Evolutionary conservation across 37 sponge, comb jelly and placozoan genomes (phyloP), one percentile per base, ranked within the genome.

Genomic region (Halisarca cf. caerulea): DNA sequence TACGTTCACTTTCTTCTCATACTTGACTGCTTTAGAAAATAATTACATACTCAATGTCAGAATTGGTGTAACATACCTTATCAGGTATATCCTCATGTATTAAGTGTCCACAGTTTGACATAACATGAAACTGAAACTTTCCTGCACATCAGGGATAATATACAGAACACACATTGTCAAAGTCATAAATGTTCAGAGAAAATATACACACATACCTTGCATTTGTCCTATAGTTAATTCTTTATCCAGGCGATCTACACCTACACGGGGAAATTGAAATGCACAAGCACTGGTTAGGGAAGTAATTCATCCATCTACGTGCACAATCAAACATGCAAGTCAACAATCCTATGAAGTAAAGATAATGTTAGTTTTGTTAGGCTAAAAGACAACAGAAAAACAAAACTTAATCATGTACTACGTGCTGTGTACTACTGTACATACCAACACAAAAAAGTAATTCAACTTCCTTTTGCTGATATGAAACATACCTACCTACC

Each of bases 81-180:
- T 92, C 91, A 33, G 97, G 97, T 9, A 66, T 59, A 79, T 97
- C 97, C 66, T 97, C 97, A 83, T 97, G 97, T 11, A 97, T 91
- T 24, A 72, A 15, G 62, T 97, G 97, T 2, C 97, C 97, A 94
- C 91, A 92, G 23, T 88, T 87, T 80, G 90, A 80, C 33, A 95
- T 25, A 20, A 95, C 95, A 34, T 87, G 78, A 75, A 91, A 66
- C 72, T 94, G 92, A 58, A 90, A 90, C 80, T 88, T 93, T 2
- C 97, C 97, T 89, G 58, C 36, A 42, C 39, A 59, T 20, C 69
- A 8, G 45, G 2, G 54, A 32, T 6, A 9, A 5, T 7, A 20
- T 32, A 66, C 33, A 72, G n/a, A 72, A 39, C 4, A 72, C 9
- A 35, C n/a, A n/a, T n/a, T n/a, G n/a, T n/a, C n/a, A n/a, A n/a